Conservation (phyloP, 2,113 vertebrate genomes). For the Delphinus delphis region DNA sequence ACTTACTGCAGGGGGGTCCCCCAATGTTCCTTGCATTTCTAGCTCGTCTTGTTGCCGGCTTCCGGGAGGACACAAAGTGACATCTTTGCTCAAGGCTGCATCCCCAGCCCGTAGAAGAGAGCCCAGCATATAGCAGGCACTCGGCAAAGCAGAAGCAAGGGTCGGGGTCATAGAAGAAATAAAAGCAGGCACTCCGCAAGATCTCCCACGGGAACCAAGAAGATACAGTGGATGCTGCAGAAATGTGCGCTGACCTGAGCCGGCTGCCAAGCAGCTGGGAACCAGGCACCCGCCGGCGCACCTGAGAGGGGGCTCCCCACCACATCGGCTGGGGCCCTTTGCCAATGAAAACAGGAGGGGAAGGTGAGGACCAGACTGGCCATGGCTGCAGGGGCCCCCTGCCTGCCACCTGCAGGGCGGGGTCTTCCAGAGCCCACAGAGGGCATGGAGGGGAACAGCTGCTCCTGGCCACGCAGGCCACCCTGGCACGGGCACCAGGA, state of each 20-base stretch:
- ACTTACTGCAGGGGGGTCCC: fast-evolving
- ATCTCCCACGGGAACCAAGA: background rate
- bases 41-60: no score
- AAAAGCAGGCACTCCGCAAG: background rate
- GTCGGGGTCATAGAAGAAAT: no score
- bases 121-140: background rate
- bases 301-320: background rate
- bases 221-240: background rate
- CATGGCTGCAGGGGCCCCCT: background rate
- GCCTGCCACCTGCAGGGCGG: slow-evolving; percentile 20
- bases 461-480: background rate
- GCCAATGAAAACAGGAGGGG: slow-evolving; percentile 34
- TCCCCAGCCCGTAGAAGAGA: background rate
- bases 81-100: background rate
- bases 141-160: background rate
- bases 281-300: fast-evolving
- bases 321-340: background rate
- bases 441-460: background rate
- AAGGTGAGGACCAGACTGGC: background rate
- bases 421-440: background rate
- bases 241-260: no score
- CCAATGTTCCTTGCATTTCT: background rate
- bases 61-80: background rate
- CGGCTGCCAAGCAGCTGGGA: background rate
- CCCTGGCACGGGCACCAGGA: background rate